Evolutionary conservation across 2,888 invertebrate genomes (phyloP), one percentile per base, ranked within the genome.

Genomic region (Saturnia pavonia): DNA sequence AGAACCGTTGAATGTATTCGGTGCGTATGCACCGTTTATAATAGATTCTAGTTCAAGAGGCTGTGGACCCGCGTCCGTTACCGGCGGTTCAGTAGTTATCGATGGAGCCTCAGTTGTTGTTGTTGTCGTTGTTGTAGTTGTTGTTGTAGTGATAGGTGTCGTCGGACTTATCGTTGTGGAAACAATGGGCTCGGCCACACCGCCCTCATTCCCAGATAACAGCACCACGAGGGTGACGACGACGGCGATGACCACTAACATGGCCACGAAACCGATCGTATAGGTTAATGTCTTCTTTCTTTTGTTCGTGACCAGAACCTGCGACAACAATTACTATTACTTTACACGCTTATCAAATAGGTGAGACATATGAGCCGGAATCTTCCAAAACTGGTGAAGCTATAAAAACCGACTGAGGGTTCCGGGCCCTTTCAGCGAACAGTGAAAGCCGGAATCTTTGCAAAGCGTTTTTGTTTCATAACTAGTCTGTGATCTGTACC

Each of bases 1-100:
- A 67, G 96, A 96, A 70, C 96, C 97, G 87, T 97, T 97, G 87
- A 97, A 97, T 63, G 95, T 92, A 73, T 94, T 94, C 0, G 97
- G 94, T 19, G 95, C 89, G 74, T 96, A 95, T 73, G 94, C 95
- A 67, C 97, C 97, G 54, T 92, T 94, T 25, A 98, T 94, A 77
- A 97, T 94, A 78, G 97, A 97, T 73, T 97, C 96, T 73, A 98
- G 92, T 70, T 94, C 94, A 77, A 96, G 43, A 0, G 75, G 76
- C 6, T 45, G 25, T 40, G 48, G 70, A 6, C 73, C 75, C 1
- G 75, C 82, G 48, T 74, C 91, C 76, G 76, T 87, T 73, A 68
- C 83, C 68, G 80, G 84, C 0, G 75, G 66, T 68, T 71, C 72
- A 6, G 76, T 72, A 0, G 76, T 74, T 42, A 74, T 74, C 0